Percentiles rank a stretch among this genome's conserved stretches.
Evolutionary conservation across 2,113 vertebrate species (phyloP).

Genomic region (Phodopus roborovskii): DNA sequence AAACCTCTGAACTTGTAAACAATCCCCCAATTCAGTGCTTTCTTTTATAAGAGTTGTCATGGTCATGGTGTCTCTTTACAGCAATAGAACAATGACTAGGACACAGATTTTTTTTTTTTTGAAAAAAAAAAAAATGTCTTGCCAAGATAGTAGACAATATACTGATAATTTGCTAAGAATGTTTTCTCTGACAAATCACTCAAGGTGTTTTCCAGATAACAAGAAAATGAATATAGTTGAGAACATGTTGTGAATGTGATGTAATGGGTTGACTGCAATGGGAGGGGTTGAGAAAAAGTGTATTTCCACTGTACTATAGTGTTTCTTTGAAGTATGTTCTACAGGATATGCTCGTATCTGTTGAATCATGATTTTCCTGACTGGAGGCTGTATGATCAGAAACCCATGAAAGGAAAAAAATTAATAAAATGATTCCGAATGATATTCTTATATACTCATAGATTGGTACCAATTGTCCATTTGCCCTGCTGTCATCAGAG

Average conservation of each 20-base stretch:
- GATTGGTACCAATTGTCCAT: not conserved
- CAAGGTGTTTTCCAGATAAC: not conserved
- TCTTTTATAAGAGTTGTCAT: not conserved
- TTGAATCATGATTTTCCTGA: not conserved
- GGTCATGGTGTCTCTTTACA: not conserved
- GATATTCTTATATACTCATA: not conserved
- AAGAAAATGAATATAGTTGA: conserved; percentile 13
- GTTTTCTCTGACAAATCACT: conserved; percentile 39
- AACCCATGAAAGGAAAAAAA: not conserved
- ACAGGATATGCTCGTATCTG: not conserved
- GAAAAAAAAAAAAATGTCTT: not conserved
- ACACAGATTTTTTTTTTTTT: not conserved
- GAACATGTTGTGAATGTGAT: not conserved
- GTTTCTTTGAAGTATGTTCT: not conserved
- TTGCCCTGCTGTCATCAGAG: not conserved
- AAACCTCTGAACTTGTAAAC: not conserved
- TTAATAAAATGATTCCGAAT: not conserved
- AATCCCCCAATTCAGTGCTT: not conserved
- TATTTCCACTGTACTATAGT: not conserved
- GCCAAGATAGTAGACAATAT: not conserved
- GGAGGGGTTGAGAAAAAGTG: not conserved
- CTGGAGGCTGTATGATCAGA: not conserved
- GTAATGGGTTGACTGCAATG: not conserved
- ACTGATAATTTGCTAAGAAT: not conserved
- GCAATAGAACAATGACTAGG: not conserved